Evolutionary conservation across 2,113 vertebrate genomes (phyloP).

Genomic region (Apodemus speciosus): DNA sequence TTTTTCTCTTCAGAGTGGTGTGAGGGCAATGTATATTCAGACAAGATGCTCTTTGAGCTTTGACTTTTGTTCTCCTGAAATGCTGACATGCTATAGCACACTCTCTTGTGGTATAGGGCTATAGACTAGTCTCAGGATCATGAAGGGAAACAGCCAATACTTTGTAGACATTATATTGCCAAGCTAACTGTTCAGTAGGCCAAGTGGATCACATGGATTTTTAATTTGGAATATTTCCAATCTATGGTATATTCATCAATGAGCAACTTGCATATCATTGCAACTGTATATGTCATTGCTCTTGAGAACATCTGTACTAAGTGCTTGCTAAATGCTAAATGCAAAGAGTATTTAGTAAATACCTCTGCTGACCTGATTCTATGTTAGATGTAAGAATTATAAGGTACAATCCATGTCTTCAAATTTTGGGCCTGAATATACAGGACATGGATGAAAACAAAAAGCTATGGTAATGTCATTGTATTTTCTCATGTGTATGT

Average conservation of each 20-base stretch:
- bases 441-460: not conserved
- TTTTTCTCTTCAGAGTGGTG: not conserved
- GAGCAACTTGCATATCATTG: not conserved
- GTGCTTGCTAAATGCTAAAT: not conserved
- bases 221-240: not conserved
- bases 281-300: not conserved
- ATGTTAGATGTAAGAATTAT: not conserved
- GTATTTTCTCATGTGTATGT: not conserved
- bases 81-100: too few relatives aligned
- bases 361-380: not conserved
- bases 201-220: not conserved
- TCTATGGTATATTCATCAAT: not conserved
- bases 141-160: not conserved
- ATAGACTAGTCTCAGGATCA: not conserved
- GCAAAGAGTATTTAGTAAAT: not conserved
- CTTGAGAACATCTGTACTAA: constrained; percentile 4
- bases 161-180: not conserved
- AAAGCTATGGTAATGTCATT: not conserved
- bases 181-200: not conserved
- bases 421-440: not conserved
- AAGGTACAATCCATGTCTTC: not conserved
- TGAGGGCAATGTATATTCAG: not conserved
- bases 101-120: not conserved
- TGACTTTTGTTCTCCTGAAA: not conserved
- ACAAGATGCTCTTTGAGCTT: not conserved